Evolutionary conservation across 2,888 invertebrate species (phyloP), one percentile per base, ranked within the genome.

Genomic region (Drosophila crucigera): DNA sequence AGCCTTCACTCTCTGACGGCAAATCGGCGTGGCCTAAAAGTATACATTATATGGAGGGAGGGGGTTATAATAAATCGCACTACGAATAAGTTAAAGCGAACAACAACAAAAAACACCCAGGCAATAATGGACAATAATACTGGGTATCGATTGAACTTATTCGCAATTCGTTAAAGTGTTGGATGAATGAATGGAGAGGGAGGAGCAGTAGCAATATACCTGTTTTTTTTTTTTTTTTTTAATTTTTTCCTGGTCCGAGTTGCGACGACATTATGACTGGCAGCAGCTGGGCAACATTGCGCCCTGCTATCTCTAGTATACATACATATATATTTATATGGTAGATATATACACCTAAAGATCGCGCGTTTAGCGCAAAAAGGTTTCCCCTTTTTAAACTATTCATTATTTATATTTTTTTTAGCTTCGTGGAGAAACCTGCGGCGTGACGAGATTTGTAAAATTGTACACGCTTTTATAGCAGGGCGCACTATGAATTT

Each of bases 401-500:
- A 11, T 19, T 43, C 37, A 31, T n/a, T 25, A n/a, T n/a, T 4
- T 58, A 6, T 49, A 7, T 52, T 59, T 31, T 28, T 28, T 31
- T 55, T 66, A 61, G 55, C 60, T 71, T 75, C 53, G 68, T 76
- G 80, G 81, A 82, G 79, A 91, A 82, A 85, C 92, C 92, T 91
- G 92, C 92, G 90, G 88, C 84, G 90, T 74, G 69, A 78, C 75
- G 58, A 79, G 78, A 68, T 39, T 30, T 16, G 11, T 4, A 30
- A n/a, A 41, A 22, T 68, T 62, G 80, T 80, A 56, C 43, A 84
- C 91, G 80, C 84, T 71, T 73, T 76, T 58, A 74, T 47, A 82
- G 91, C 92, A 92, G 92, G 92, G 92, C 92, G 92, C 92, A 90
- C 92, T 90, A 92, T 91, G 92, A 83, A 84, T 92, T 90, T 92